Base-by-base conservation (phyloP, 2,888 invertebrate species). In the Neocrepidodera transversa region DNA sequence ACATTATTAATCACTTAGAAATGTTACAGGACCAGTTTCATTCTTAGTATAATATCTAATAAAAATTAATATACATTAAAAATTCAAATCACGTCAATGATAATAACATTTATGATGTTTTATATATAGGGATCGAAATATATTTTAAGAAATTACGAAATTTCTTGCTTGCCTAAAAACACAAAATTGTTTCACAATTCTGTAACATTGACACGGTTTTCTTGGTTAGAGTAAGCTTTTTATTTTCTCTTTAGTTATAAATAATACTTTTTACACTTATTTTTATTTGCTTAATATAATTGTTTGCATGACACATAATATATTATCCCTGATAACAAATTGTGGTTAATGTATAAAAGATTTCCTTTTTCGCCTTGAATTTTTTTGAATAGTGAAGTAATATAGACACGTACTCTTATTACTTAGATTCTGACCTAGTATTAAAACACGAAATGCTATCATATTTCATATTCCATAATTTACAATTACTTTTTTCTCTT, bases 121-220 rank as follows among this genome's bases (percentile, higher is more conserved):
- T n/a, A n/a, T n/a, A n/a, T n/a, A n/a, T n/a, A n/a, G 40, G 17
- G 40, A n/a, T 16, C 40, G 14, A 47, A 47, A 47, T 28, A 16
- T 47, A 30, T 28, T 32, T 30, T 16, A 18, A 49, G 30, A 26
- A 43, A 16, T 18, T 32, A 30, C 1, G 18, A 48, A 38, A 52
- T 42, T 52, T 52, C 50, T 51, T 16, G 36, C 35, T 53, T 51
- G 58, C 45, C 45, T 36, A 42, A 20, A 56, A 49, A 35, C 28
- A 49, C 47, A 36, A 16, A n/a, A 40, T 45, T 10, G 53, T 59
- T 59, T 54, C 55, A 36, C 49, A 60, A 60, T 55, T 32, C 43
- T 11, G 10, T 55, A 55, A 60, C 60, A 60, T 55, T 60, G 60
- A 60, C 60, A 60, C 45, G 35, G 50, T 60, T 60, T 60, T 16